phyloP scores from a whole-genome alignment of 2,888 invertebrate species.

The Dryobotodes eremita region DNA sequence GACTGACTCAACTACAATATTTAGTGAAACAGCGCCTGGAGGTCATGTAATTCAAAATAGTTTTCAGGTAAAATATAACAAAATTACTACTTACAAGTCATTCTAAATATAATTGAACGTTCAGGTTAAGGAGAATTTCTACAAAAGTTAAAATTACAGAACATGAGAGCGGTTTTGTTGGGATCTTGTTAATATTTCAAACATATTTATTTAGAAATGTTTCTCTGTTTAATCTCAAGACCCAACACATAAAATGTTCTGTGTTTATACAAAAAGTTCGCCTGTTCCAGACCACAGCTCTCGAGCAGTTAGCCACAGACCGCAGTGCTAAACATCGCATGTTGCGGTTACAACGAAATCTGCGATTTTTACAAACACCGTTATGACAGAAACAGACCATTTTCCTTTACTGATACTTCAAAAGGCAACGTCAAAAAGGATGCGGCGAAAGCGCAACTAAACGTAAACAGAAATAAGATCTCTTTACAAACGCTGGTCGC shows the following conservation, averaged over 20 bases:
- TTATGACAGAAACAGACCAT: background rate
- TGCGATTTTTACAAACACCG: slow-evolving; percentile 8
- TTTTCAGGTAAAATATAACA: slow-evolving; percentile 14
- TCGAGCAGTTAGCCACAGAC: background rate
- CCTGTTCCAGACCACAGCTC: slow-evolving; percentile 27
- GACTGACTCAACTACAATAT: background rate
- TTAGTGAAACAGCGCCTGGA: slow-evolving; percentile 15
- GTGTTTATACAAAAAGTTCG: slow-evolving; percentile 40
- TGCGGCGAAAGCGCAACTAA: slow-evolving; percentile 17
- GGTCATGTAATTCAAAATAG: slow-evolving; percentile 20
- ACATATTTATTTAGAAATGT: slow-evolving; percentile 50
- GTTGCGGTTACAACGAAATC: slow-evolving; percentile 23
- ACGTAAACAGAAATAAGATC: slow-evolving; percentile 11
- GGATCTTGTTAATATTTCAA: slow-evolving; percentile 31
- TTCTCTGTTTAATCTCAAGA: slow-evolving; percentile 49
- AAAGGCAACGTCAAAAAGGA: slow-evolving; percentile 10
- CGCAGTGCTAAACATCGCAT: slow-evolving; percentile 19
- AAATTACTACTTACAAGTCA: slow-evolving; percentile 6
- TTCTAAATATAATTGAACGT: slow-evolving; percentile 20
- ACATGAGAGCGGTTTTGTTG: slow-evolving; percentile 14
- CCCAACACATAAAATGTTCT: slow-evolving; percentile 27
- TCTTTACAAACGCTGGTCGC: slow-evolving; percentile 7
- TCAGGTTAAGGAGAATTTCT: slow-evolving; percentile 21
- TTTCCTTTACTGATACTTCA: slow-evolving; percentile 2
- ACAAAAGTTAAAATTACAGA: slow-evolving; percentile 31